phyloP scores from a whole-genome alignment of 1,140 invertebrate genomes.

The Drosophila orosa region DNA sequence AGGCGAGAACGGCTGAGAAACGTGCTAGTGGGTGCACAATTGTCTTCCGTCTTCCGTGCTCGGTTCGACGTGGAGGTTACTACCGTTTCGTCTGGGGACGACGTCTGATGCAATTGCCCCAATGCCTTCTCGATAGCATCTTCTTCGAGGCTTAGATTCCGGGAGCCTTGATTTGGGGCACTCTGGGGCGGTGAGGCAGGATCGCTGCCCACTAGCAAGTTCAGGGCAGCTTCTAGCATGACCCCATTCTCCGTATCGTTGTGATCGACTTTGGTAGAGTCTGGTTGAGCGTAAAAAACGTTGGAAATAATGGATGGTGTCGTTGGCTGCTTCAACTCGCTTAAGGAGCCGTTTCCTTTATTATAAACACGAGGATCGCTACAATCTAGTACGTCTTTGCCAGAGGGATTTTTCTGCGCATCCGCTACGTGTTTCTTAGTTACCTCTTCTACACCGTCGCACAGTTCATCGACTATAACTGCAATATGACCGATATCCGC shows the following conservation, averaged over 20 bases:
- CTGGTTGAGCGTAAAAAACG: conserved; percentile 61
- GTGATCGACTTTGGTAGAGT: conserved; percentile 65
- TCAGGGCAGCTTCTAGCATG: conserved; percentile 21
- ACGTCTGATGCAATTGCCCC: conserved; percentile 52
- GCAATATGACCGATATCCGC: conserved; percentile 61
- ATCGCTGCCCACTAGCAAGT: conserved; percentile 6
- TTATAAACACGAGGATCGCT: neutral
- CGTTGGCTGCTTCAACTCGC: neutral
- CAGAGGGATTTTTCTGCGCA: neutral
- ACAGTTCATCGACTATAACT: conserved; percentile 30
- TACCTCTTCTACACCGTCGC: too few species aligned
- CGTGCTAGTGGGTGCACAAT: conserved; percentile 12
- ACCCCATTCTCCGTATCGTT: conserved; percentile 49
- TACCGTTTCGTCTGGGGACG: conserved; percentile 55
- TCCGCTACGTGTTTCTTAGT: neutral
- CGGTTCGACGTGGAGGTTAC: conserved; percentile 68
- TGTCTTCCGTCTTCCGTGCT: conserved; percentile 15
- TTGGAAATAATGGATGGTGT: neutral
- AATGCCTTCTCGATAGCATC: conserved; percentile 58
- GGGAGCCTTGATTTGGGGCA: neutral
- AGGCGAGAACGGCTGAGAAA: conserved; percentile 45
- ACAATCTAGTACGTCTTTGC: too few species aligned
- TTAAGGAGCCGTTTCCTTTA: neutral
- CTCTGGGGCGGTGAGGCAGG: neutral
- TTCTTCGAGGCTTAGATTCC: conserved; percentile 37